Percentiles rank a stretch among this genome's conserved stretches.
These are phyloP conservation scores for Panulirus ornatus DNA, from an alignment of 1,140 invertebrate species.

Conservation along the genomic window DNA sequence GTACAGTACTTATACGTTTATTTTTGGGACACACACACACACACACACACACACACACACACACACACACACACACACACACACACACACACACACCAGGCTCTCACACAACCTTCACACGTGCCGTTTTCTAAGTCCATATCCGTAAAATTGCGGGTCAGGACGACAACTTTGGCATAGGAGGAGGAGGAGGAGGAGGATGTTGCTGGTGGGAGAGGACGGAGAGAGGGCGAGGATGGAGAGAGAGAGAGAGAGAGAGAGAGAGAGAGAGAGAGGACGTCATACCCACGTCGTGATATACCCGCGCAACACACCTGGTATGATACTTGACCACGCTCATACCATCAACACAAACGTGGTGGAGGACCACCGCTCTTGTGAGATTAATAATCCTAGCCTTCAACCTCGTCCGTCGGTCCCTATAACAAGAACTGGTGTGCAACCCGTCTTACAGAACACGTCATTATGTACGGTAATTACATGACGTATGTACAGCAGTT, in stretches of 20 bases:
- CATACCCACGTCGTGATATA: no score
- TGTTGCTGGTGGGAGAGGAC: no score
- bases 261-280: background rate
- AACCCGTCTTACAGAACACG: no score
- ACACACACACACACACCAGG: constrained; percentile 17
- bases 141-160: background rate
- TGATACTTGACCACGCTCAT: no score
- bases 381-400: no score
- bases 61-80: constrained; percentile 13
- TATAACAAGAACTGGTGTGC: no score
- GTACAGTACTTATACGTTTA: background rate
- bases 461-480: no score
- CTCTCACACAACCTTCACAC: background rate
- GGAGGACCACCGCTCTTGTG: no score
- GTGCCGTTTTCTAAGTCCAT: background rate
- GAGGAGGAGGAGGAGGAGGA: background rate
- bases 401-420: no score
- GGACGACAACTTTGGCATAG: background rate
- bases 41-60: constrained; percentile 33
- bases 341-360: no score
- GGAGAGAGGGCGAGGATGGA: background rate
- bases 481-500: no score
- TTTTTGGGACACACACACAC: background rate
- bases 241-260: background rate
- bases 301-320: no score